Evolutionary conservation across 2,797 vertebrate genomes (phyloP).

Genomic region (Eulemur mongoz): DNA sequence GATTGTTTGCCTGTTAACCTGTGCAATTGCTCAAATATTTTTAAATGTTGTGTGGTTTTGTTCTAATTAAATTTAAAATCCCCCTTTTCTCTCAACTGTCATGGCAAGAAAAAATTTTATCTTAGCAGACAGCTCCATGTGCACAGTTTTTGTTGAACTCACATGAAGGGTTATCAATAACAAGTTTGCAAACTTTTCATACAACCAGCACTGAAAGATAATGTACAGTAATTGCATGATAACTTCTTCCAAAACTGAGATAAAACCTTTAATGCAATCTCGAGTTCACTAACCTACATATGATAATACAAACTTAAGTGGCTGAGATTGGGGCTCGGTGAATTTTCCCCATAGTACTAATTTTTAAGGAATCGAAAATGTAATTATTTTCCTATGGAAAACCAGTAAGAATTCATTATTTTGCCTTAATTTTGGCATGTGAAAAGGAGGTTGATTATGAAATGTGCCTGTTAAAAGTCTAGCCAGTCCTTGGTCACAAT

Average conservation of each 20-base stretch:
- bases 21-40: conserved; percentile 56
- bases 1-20: conserved; percentile 32
- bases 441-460: not conserved
- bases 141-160: conserved; percentile 77
- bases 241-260: conserved; percentile 87
- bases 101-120: conserved; percentile 32
- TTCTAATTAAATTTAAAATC: conserved; percentile 52
- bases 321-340: conserved; percentile 66
- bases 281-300: conserved; percentile 86
- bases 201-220: conserved; percentile 87
- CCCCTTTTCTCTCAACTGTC: conserved; percentile 48
- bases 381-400: conserved; percentile 69
- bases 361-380: conserved; percentile 74
- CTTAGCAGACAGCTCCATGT: conserved; percentile 47
- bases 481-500: not conserved
- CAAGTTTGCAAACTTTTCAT: conserved; percentile 86
- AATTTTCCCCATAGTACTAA: conserved; percentile 45
- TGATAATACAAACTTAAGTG: conserved; percentile 75
- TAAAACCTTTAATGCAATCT: conserved; percentile 87
- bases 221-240: conserved; percentile 83
- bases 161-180: conserved; percentile 83
- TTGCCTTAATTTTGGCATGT: not conserved
- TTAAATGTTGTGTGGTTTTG: conserved; percentile 50
- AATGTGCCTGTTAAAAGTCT: not conserved
- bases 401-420: conserved; percentile 76